Base-by-base conservation (phyloP, 2,113 vertebrate species). In the Notothenia rossii region DNA sequence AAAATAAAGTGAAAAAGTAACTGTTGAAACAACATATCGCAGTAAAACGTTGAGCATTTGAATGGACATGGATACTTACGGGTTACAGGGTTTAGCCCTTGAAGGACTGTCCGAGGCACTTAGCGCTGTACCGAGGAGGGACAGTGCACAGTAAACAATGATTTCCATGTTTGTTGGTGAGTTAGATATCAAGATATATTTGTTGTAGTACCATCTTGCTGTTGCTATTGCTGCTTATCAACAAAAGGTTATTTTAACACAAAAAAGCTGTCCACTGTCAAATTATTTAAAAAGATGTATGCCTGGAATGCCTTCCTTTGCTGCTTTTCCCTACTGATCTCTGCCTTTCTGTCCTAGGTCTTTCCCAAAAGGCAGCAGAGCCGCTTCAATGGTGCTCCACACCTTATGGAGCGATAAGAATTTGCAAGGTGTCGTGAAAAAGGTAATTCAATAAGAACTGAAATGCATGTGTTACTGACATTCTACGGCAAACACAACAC, bases 321-420 rank as follows among this genome's bases (percentile, higher is more conserved):
- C 5, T 18, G 14, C 14, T 72, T 3, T 40, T 7, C 51, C 10
- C 10, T 46, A 10, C 6, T 59, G 8, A 72, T 12, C 3, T 62
- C 13, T 49, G 48, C 61, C 10, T 20, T 46, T 70, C 0, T 75
- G 10, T 64, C 13, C 10, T 18, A 95, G 94, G 0, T 4, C 46
- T 18, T 74, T 89, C 1, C 92, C 95, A 1, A 97, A 96, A 89
- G 93, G 94, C 0, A 94, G 92, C 0, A 96, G 94, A 79, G 96
- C 96, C 40, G 97, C 97, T 36, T 95, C 95, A 2, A 68, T 96
- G 73, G 93, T 99, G 59, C 95, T 99, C 80, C 94, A 96, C 81
- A 96, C 91, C 81, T 88, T 99, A 70, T 98, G 98, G 98, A 94
- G 94, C 0, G 95, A 95, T 62, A 98, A 95, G 91, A 96, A 95